Evolutionary conservation across 2,888 invertebrate species (phyloP).

Genomic region (Scaptomyza polygonia): DNA sequence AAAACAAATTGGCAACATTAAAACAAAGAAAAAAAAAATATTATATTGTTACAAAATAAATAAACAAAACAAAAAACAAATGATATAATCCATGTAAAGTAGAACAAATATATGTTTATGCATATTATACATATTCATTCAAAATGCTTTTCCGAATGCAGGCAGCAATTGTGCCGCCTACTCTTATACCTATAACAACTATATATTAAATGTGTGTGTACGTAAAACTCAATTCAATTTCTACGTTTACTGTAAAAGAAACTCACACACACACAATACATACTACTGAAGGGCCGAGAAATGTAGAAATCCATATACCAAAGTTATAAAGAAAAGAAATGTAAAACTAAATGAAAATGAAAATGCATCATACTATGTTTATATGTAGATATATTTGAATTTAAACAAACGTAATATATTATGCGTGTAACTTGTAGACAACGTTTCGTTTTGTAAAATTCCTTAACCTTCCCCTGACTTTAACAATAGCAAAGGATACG

Average conservation of each 20-base stretch:
- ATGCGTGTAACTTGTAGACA: slow-evolving; percentile 66
- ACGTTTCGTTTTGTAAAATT: slow-evolving; percentile 74
- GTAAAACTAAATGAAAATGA: slow-evolving; percentile 44
- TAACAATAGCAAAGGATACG: slow-evolving; percentile 44
- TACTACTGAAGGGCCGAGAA: slow-evolving; percentile 36
- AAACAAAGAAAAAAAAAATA: slow-evolving; percentile 10
- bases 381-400: slow-evolving; percentile 76
- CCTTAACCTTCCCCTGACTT: slow-evolving; percentile 10
- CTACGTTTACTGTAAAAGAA: slow-evolving; percentile 52
- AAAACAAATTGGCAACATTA: slow-evolving; percentile 63
- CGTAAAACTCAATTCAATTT: slow-evolving; percentile 71
- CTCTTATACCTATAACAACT: slow-evolving; percentile 50
- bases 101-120: slow-evolving; percentile 54
- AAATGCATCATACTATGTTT: slow-evolving; percentile 66
- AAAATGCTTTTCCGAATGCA: slow-evolving; percentile 45
- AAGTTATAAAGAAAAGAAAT: slow-evolving; percentile 70
- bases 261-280: slow-evolving; percentile 20
- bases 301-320: slow-evolving; percentile 82
- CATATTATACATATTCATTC: too few species aligned
- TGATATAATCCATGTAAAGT: slow-evolving; percentile 66
- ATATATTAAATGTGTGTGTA: slow-evolving; percentile 76
- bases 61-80: slow-evolving; percentile 29
- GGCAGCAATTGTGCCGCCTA: slow-evolving; percentile 22
- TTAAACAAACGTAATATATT: slow-evolving; percentile 52
- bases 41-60: slow-evolving; percentile 65